A percentile compares a stretch with the other conserved stretches of the same genome.
Evolutionary conservation across 1,140 invertebrate species (phyloP).

Genomic region (Trichonephila clavipes): DNA sequence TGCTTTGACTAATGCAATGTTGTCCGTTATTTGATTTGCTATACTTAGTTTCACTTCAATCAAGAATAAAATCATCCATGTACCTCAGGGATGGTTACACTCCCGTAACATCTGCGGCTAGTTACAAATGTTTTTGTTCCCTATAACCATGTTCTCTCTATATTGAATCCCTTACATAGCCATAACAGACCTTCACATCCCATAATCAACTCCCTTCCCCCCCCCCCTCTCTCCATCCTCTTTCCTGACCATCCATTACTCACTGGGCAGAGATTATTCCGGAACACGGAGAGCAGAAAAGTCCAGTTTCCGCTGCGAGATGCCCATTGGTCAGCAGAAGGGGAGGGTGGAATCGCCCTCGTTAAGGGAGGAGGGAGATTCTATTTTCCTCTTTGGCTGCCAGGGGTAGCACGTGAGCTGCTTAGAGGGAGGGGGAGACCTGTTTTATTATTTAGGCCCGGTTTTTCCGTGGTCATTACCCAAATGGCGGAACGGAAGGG

Average conservation of each 20-base stretch:
- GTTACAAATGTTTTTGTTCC: too few species aligned
- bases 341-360: not conserved
- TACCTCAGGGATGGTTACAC: too few species aligned
- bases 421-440: not conserved
- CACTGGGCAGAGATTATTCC: not conserved
- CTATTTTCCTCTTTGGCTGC: not conserved
- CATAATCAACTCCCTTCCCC: not conserved
- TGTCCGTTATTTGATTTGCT: too few species aligned
- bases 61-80: too few species aligned
- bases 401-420: not conserved
- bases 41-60: too few species aligned
- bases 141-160: too few species aligned
- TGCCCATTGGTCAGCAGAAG: conserved; percentile 7
- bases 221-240: not conserved
- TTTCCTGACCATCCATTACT: not conserved
- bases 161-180: not conserved
- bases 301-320: not conserved
- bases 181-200: not conserved
- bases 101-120: too few species aligned
- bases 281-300: not conserved
- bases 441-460: not conserved
- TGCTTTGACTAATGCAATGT: too few species aligned
- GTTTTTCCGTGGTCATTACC: conserved; percentile 17
- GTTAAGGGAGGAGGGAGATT: not conserved
- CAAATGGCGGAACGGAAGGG: conserved; percentile 11